These are phyloP conservation scores for Aurelia aurita DNA, from an alignment of 30 jellyfish, hydroid and myxozoan species.

Conservation along the genomic window DNA sequence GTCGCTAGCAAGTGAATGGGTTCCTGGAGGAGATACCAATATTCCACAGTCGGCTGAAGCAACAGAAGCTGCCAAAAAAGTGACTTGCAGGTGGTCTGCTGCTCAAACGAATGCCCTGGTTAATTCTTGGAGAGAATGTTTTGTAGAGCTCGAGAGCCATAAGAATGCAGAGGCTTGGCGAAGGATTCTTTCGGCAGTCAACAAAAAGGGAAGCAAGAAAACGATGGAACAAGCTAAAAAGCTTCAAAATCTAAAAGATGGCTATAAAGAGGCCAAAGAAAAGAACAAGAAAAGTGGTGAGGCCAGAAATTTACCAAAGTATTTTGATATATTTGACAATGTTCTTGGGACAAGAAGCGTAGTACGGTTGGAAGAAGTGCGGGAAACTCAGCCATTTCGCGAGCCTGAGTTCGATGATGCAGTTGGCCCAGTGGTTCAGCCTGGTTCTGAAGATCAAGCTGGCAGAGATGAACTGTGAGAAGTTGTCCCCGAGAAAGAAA, in stretches of 20 bases:
- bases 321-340: slow-evolving; percentile 34
- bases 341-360: slow-evolving; percentile 24
- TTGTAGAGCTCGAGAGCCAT: slow-evolving; percentile 1
- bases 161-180: slow-evolving; percentile 3
- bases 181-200: neutral
- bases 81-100: slow-evolving; percentile 4
- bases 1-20: too few relatives aligned
- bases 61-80: too few relatives aligned
- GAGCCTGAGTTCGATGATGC: neutral
- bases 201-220: slow-evolving; percentile 4
- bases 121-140: slow-evolving; percentile 23
- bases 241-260: slow-evolving; percentile 32
- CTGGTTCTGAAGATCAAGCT: neutral
- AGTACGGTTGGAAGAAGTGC: neutral
- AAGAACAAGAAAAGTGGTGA: slow-evolving; percentile 38
- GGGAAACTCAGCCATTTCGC: neutral
- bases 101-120: slow-evolving; percentile 34
- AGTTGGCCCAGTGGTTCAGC: too few relatives aligned
- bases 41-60: too few relatives aligned
- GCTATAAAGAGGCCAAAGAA: slow-evolving; percentile 27
- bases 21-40: too few relatives aligned
- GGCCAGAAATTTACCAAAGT: slow-evolving; percentile 19
- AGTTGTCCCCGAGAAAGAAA: neutral
- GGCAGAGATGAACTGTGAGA: neutral
- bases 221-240: slow-evolving; percentile 41